Evolutionary conservation across 1,140 invertebrate genomes (phyloP).

Genomic region (Plectrocnemia conspersa): DNA sequence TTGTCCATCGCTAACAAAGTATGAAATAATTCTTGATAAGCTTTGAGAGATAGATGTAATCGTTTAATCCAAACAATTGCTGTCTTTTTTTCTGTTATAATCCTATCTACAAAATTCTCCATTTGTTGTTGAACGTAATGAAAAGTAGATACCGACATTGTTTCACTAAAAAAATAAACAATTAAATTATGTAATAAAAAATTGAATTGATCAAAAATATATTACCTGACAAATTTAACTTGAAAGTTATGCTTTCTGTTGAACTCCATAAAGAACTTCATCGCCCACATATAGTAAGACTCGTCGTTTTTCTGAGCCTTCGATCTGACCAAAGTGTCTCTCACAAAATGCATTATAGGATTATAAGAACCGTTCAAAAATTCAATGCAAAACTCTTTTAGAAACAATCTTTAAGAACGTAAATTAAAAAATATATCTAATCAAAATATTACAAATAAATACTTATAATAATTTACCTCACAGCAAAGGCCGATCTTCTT

Average conservation of each 20-base stretch:
- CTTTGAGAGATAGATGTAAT: slow-evolving; percentile 70
- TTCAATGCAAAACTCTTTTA: slow-evolving; percentile 92
- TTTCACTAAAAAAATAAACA: slow-evolving; percentile 62
- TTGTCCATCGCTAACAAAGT: slow-evolving; percentile 80
- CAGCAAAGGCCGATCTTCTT: slow-evolving; percentile 71
- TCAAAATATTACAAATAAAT: neutral
- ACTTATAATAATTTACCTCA: slow-evolving; percentile 50
- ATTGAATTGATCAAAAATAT: slow-evolving; percentile 31
- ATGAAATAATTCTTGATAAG: slow-evolving; percentile 65
- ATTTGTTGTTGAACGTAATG: slow-evolving; percentile 91
- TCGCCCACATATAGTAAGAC: slow-evolving; percentile 88
- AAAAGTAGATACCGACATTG: slow-evolving; percentile 82
- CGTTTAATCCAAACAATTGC: slow-evolving; percentile 74
- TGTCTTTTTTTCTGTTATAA: slow-evolving; percentile 82
- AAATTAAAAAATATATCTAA: slow-evolving; percentile 4
- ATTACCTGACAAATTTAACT: slow-evolving; percentile 82
- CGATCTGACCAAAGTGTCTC: slow-evolving; percentile 60
- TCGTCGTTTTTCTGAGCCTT: slow-evolving; percentile 73
- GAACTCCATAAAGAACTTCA: slow-evolving; percentile 97
- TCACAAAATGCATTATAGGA: slow-evolving; percentile 73
- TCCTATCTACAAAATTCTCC: slow-evolving; percentile 85
- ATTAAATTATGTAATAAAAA: slow-evolving; percentile 9
- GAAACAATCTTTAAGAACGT: slow-evolving; percentile 59
- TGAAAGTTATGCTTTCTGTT: slow-evolving; percentile 80
- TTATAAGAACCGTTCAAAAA: slow-evolving; percentile 91